Evolutionary conservation across 2,888 invertebrate species (phyloP), one percentile per base, ranked within the genome.

Genomic region (Drosophila leonis): DNA sequence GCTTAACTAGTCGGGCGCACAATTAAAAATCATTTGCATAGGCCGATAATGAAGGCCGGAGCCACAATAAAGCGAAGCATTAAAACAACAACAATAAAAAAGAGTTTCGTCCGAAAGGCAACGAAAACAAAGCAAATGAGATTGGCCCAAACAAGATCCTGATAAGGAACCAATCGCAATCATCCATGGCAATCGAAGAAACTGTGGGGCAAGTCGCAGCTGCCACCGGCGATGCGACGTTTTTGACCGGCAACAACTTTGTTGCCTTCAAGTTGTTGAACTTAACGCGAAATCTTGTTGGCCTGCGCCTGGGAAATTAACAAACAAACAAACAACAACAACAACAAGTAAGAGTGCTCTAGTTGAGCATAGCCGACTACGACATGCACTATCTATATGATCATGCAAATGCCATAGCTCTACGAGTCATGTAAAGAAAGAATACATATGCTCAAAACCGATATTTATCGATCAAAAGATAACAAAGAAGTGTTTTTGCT

Each of bases 241-340:
- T 77, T 54, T 54, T 54, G 89, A 77, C 80, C 83, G 75, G 72
- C 77, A 75, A 90, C 90, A 78, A 87, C 83, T 88, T 76, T 86
- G 90, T 86, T 81, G 90, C 72, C 68, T 70, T 60, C 48, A 81
- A 89, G 84, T 80, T 86, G 91, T 89, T 90, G 90, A 92, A 91
- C 92, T 91, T 89, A 91, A 88, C 90, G 89, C 88, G 84, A 89
- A 91, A 91, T 91, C 91, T 84, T 86, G 74, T 75, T 80, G 69
- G 75, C 77, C 83, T 78, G 78, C 75, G 85, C 79, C 79, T 90
- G 88, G 80, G 88, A 92, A 90, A 88, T 90, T 83, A 81, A 84
- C 77, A 77, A 80, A 46, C 18, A 49, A 78, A 72, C 70, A 72
- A 65, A 65, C 41, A 65, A 56, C 46, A 65, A 64, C 66, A 55